phyloP scores from a whole-genome alignment of 35 echinoderm and acorn worm genomes.

The Amphiura filiformis region DNA sequence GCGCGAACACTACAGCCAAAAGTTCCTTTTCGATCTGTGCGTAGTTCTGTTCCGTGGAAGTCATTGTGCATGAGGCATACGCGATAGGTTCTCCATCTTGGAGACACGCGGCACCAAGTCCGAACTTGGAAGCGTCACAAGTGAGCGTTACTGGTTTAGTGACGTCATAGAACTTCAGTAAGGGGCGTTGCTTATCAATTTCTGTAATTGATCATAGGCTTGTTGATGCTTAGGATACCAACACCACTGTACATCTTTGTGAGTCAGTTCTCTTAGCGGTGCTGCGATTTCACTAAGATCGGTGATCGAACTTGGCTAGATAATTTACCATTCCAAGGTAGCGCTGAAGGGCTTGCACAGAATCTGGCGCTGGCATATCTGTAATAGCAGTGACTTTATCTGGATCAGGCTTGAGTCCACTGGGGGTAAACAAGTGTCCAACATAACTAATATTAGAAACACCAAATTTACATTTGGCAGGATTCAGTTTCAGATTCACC shows the following conservation, averaged over 20 bases:
- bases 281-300: conserved; percentile 43
- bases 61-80: conserved; percentile 58
- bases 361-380: conserved; percentile 61
- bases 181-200: conserved; percentile 22
- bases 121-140: conserved; percentile 55
- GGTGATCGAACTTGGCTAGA: conserved; percentile 55
- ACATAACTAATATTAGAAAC: conserved; percentile 43
- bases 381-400: conserved; percentile 45
- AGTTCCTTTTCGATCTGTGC: conserved; percentile 68
- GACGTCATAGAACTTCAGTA: conserved; percentile 52
- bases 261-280: conserved; percentile 56
- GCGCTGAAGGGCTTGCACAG: conserved; percentile 21
- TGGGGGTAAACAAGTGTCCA: conserved; percentile 57
- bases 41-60: conserved; percentile 30
- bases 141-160: conserved; percentile 54
- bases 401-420: conserved; percentile 53
- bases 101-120: conserved; percentile 37
- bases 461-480: conserved; percentile 55
- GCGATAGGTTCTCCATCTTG: conserved; percentile 55
- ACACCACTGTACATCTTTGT: conserved; percentile 29
- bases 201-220: conserved; percentile 31
- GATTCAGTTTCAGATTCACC: conserved; percentile 50
- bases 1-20: conserved; percentile 58
- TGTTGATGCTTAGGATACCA: conserved; percentile 36
- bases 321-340: conserved; percentile 66